Evolutionary conservation across 2,797 vertebrate species (phyloP), one percentile per base, ranked within the genome.

Genomic region (Diglossa cyanea): DNA sequence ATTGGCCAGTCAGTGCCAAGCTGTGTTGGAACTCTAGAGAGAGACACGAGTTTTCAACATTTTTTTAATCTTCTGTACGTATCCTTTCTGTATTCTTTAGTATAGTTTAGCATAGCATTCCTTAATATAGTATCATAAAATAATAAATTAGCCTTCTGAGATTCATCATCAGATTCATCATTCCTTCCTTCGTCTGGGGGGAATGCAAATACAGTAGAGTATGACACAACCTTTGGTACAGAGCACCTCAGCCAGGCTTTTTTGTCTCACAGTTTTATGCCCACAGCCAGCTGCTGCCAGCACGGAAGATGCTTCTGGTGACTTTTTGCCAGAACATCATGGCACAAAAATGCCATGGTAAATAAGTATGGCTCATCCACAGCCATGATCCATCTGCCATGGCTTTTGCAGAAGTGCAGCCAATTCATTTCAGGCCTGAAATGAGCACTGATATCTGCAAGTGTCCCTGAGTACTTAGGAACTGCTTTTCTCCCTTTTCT

Each of bases 401-500:
- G 2, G 48, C 13, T 60, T 58, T 72, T 72, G 67, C 45, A 88
- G 53, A 82, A 53, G 62, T 4, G 15, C 30, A 82, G 48, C 21
- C 35, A 50, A 40, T 51, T 50, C 37, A 51, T 60, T 78, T 67
- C 72, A 47, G 20, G 40, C 18, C 42, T 74, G 39, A 82, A 82
- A 82, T 25, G n/a, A 39, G 12, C 20, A 9, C 19, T 40, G 21
- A n/a, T 39, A 61, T 13, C 28, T 0, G 0, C 28, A 55, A 42
- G 10, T 37, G n/a, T n/a, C 74, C n/a, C n/a, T n/a, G 5, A 55
- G 6, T 55, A 33, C 19, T 31, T 51, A 70, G 25, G 14, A 92
- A 57, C 9, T 17, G 5, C 16, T 48, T 60, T 74, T 37, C 26
- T 74, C 25, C 17, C 12, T 82, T 71, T 54, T 31, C 33, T 8